Conservation (phyloP, 2,888 invertebrate species). For the Lasioglossum leucozonium region DNA sequence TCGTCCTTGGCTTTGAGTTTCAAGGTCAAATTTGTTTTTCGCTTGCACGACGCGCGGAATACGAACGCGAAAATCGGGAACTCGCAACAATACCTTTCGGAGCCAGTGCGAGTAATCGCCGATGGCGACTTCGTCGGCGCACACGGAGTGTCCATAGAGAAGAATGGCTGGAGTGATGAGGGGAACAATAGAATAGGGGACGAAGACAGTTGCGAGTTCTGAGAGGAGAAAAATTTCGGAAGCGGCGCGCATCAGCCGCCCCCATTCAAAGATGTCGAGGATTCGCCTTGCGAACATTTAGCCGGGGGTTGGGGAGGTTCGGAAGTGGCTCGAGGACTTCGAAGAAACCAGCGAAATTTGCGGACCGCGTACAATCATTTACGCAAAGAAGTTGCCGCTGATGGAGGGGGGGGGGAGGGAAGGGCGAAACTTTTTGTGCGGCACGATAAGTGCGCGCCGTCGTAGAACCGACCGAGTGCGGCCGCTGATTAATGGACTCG, state of each 20-base stretch:
- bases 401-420: too few relatives aligned
- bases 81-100: not conserved
- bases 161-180: not conserved
- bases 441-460: not conserved
- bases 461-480: not conserved
- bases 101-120: not conserved
- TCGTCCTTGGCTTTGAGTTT: too few relatives aligned
- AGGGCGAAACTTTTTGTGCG: not conserved
- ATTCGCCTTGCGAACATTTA: not conserved
- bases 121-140: not conserved
- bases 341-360: conserved; percentile 3
- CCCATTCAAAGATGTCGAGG: not conserved
- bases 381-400: not conserved
- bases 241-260: not conserved
- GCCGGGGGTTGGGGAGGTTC: not conserved
- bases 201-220: not conserved
- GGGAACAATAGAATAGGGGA: not conserved
- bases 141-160: not conserved
- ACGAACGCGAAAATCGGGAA: too few relatives aligned
- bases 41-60: too few relatives aligned
- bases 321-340: not conserved
- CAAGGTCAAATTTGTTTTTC: too few relatives aligned
- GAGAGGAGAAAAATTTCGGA: conserved; percentile 3
- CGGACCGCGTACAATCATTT: not conserved
- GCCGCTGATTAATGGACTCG: conserved; percentile 11